A percentile compares a stretch with the other conserved stretches of the same genome.
Conservation (phyloP, 2,113 vertebrate species). For the Progne subis region DNA sequence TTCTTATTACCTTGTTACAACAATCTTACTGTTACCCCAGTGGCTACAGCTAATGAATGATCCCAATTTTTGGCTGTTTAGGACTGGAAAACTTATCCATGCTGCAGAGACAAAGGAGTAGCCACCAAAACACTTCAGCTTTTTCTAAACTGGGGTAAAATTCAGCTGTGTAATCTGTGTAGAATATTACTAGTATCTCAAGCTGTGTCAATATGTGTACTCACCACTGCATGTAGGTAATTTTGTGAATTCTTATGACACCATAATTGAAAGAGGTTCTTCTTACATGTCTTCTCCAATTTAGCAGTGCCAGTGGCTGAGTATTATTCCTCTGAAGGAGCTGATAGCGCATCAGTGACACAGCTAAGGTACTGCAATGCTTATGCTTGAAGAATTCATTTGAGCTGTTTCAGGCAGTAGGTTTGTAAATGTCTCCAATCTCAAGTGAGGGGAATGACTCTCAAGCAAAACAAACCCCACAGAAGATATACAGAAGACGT, state of each 20-base stretch:
- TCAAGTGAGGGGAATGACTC: background rate
- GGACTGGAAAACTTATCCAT: background rate
- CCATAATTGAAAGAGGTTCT: background rate
- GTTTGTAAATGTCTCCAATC: background rate
- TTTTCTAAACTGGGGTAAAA: background rate
- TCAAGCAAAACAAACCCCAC: background rate
- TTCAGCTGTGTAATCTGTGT: background rate
- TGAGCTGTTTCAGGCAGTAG: background rate
- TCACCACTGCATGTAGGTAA: background rate
- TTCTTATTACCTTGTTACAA: background rate
- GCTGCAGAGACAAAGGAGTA: background rate
- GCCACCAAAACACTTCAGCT: background rate
- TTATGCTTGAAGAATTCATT: background rate
- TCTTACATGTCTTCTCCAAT: background rate
- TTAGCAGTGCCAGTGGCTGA: background rate
- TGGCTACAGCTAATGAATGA: background rate
- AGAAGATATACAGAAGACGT: background rate
- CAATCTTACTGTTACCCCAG: background rate
- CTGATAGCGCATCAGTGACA: background rate
- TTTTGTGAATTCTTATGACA: background rate
- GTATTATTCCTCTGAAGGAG: background rate
- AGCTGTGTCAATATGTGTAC: background rate
- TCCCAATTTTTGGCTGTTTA: background rate
- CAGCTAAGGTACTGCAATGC: background rate
- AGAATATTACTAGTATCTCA: background rate